These are phyloP conservation scores for Labeo catla DNA, from an alignment of 2,113 vertebrate genomes.

Conservation along the genomic window DNA sequence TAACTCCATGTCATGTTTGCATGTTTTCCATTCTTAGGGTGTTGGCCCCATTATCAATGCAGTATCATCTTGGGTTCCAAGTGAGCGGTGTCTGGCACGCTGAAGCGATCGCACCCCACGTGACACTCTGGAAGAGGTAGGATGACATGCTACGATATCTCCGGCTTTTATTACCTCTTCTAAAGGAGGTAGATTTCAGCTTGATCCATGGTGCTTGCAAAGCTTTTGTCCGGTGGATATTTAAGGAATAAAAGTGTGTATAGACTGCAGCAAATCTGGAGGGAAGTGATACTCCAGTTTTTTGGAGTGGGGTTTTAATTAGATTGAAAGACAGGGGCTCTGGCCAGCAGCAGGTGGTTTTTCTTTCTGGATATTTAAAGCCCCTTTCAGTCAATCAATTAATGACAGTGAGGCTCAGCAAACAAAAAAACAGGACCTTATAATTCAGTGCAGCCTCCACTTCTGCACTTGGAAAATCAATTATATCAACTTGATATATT, in stretches of 20 bases:
- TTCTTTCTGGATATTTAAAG: slow-evolving; percentile 46
- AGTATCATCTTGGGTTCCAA: slow-evolving; percentile 47
- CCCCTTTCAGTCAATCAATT: slow-evolving; percentile 39
- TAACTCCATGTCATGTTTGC: slow-evolving; percentile 59
- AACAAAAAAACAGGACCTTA: slow-evolving; percentile 42
- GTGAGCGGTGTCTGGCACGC: slow-evolving; percentile 28
- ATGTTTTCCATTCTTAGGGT: slow-evolving; percentile 55
- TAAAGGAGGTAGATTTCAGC: slow-evolving; percentile 50
- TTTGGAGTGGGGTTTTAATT: slow-evolving; percentile 45
- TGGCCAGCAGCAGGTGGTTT: slow-evolving; percentile 38
- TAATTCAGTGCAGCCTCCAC: not conserved
- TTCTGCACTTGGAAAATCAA: not conserved
- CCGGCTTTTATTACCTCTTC: slow-evolving; percentile 52
- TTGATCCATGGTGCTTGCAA: slow-evolving; percentile 16
- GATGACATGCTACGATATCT: slow-evolving; percentile 53
- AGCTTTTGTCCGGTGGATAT: slow-evolving; percentile 42
- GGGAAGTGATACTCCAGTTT: slow-evolving; percentile 47
- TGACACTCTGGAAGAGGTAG: slow-evolving; percentile 43
- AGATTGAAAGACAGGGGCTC: slow-evolving; percentile 45
- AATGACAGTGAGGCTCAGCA: slow-evolving; percentile 40
- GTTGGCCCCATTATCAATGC: slow-evolving; percentile 53
- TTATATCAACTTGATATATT: slow-evolving; percentile 14
- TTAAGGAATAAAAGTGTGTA: slow-evolving; percentile 47
- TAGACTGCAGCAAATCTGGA: slow-evolving; percentile 32
- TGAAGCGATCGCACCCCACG: slow-evolving; percentile 16